These are phyloP conservation scores for Pseudachorutes palmiensis DNA, from an alignment of 1,140 invertebrate genomes.

Conservation along the genomic window DNA sequence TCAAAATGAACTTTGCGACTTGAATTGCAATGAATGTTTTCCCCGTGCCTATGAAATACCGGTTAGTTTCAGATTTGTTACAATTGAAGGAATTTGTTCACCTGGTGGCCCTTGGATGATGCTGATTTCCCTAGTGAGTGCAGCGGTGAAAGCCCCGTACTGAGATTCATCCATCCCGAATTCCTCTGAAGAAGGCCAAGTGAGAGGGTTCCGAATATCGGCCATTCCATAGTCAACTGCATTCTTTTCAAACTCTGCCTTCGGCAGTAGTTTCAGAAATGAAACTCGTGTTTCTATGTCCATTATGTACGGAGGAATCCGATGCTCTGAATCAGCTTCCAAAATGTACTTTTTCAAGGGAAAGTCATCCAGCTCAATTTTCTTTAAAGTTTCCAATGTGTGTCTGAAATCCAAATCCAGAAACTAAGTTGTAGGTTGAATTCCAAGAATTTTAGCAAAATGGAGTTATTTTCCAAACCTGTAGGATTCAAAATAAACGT, in stretches of 20 bases:
- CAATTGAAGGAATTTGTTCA: not conserved
- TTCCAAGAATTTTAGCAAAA: not conserved
- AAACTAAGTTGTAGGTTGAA: no score
- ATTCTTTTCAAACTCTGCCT: not conserved
- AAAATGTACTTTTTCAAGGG: constrained; percentile 57
- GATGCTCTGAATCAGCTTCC: constrained; percentile 39
- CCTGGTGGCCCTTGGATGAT: constrained; percentile 74
- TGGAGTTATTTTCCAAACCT: not conserved
- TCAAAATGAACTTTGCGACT: constrained; percentile 26
- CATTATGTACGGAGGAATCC: constrained; percentile 33
- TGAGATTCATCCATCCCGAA: constrained; percentile 52
- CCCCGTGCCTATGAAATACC: constrained; percentile 55
- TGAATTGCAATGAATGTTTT: constrained; percentile 53
- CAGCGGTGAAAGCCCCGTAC: constrained; percentile 49
- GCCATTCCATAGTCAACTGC: not conserved
- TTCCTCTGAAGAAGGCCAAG: constrained; percentile 45
- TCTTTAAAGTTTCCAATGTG: constrained; percentile 51
- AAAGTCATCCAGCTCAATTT: constrained; percentile 47
- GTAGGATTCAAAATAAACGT: constrained; percentile 61
- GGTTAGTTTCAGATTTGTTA: not conserved
- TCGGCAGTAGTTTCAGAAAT: not conserved
- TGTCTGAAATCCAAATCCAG: no score
- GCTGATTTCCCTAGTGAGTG: constrained; percentile 53
- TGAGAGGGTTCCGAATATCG: not conserved
- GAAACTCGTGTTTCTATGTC: not conserved